Evolutionary conservation across 1,140 invertebrate genomes (phyloP).

Genomic region (Zaprionus gabonicus): DNA sequence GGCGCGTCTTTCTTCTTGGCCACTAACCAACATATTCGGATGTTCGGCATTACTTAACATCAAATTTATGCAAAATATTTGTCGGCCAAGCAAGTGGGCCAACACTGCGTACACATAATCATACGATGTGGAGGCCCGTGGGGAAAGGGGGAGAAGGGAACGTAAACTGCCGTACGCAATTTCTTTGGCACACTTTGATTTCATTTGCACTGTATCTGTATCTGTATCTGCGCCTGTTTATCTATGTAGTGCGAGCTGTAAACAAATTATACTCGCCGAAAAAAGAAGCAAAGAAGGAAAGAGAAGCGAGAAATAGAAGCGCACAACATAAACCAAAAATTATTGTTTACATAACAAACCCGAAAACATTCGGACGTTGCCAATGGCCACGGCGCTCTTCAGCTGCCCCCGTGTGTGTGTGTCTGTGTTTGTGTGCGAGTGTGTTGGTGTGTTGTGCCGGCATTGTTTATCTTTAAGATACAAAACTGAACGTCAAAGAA

Average conservation of each 20-base stretch:
- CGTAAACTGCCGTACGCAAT: conserved; percentile 47
- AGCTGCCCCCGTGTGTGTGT: neutral
- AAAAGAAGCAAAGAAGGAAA: conserved; percentile 21
- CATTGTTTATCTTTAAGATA: conserved; percentile 82
- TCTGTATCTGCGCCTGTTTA: conserved; percentile 19
- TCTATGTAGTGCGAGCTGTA: conserved; percentile 62
- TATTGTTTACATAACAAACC: conserved; percentile 82
- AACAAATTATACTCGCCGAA: conserved; percentile 63
- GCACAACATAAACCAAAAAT: conserved; percentile 29
- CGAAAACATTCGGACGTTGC: conserved; percentile 59
- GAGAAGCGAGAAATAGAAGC: conserved; percentile 47
- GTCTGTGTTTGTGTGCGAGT: conserved; percentile 1
- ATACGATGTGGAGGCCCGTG: conserved; percentile 17
- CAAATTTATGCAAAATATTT: conserved; percentile 69
- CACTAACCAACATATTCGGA: conserved; percentile 60
- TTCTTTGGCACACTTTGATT: conserved; percentile 74
- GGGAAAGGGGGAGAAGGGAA: neutral
- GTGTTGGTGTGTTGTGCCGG: conserved; percentile 70
- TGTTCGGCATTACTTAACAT: conserved; percentile 73
- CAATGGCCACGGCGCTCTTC: conserved; percentile 41
- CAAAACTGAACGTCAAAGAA: conserved; percentile 70
- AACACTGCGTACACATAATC: conserved; percentile 46
- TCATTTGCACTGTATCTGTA: conserved; percentile 23
- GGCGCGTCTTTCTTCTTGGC: conserved; percentile 59
- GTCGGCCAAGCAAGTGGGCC: conserved; percentile 47